Percentiles rank a stretch among this genome's conserved stretches.
Evolutionary conservation across 1,140 invertebrate genomes (phyloP).

Genomic region (Stenopsyche tienmushanensis): DNA sequence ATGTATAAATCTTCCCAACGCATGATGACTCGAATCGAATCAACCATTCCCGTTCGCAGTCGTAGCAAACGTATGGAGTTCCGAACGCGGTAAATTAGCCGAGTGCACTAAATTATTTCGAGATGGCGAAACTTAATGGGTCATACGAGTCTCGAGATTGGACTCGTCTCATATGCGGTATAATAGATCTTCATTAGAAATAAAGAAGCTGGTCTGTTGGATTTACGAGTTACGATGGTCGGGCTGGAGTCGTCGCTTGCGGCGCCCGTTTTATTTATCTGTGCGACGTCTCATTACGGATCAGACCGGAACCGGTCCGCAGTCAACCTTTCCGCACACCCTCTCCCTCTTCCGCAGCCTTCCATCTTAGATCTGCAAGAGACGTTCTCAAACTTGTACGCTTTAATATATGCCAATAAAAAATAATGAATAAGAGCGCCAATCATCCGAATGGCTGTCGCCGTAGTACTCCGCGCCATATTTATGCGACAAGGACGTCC

Average conservation of each 20-base stretch:
- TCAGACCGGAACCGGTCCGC: conserved; percentile 24
- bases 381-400: not conserved
- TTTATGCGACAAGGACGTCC: too few species aligned
- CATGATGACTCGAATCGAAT: too few species aligned
- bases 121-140: not conserved
- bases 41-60: too few species aligned
- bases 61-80: too few species aligned
- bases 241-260: conserved; percentile 1
- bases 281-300: conserved; percentile 29
- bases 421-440: too few species aligned
- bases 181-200: conserved; percentile 34
- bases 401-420: not conserved
- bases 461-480: not conserved
- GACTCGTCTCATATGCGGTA: too few species aligned
- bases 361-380: conserved; percentile 1
- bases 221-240: conserved; percentile 22
- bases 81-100: too few species aligned
- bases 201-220: conserved; percentile 24
- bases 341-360: conserved; percentile 1
- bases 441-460: too few species aligned
- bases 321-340: conserved; percentile 8
- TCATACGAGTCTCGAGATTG: not conserved
- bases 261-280: conserved; percentile 32
- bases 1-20: too few species aligned
- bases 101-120: not conserved